phyloP scores from a whole-genome alignment of 2,113 vertebrate species.

The Phycodurus eques region DNA sequence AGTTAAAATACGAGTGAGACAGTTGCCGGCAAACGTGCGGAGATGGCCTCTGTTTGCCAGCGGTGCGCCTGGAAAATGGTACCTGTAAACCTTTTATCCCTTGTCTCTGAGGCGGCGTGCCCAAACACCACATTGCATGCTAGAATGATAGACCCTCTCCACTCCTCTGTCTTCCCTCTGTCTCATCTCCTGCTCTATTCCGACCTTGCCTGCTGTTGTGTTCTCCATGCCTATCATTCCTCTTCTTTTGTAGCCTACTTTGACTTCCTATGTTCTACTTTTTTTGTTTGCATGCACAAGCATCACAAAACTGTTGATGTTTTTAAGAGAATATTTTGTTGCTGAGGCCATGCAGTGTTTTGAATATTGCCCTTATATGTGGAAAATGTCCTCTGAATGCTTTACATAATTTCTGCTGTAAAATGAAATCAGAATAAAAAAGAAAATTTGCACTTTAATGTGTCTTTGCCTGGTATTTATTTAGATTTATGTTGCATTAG shows the following conservation, averaged over 20 bases:
- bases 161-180: constrained; percentile 48
- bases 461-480: constrained; percentile 32
- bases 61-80: constrained; percentile 59
- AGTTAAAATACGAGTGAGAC: constrained; percentile 28
- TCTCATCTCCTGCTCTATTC: constrained; percentile 64
- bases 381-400: constrained; percentile 99
- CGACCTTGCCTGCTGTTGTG: constrained; percentile 68
- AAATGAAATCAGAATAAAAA: constrained; percentile 93
- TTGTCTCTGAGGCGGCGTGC: constrained; percentile 74
- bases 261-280: constrained; percentile 83
- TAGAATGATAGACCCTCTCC: constrained; percentile 81
- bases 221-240: constrained; percentile 69
- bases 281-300: constrained; percentile 94
- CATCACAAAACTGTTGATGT: constrained; percentile 99
- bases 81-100: constrained; percentile 59
- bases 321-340: constrained; percentile 95
- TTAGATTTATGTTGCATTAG: neutral
- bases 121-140: constrained; percentile 98
- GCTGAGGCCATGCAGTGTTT: constrained; percentile 99
- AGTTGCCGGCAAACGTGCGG: constrained; percentile 64
- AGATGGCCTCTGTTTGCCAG: constrained; percentile 60
- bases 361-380: constrained; percentile 99
- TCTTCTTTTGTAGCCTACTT: constrained; percentile 86
- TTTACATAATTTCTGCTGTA: constrained; percentile 99
- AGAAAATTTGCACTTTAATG: constrained; percentile 73